Evolutionary conservation across 2,888 invertebrate genomes (phyloP).

Genomic region (Ceratothoa steindachneri): DNA sequence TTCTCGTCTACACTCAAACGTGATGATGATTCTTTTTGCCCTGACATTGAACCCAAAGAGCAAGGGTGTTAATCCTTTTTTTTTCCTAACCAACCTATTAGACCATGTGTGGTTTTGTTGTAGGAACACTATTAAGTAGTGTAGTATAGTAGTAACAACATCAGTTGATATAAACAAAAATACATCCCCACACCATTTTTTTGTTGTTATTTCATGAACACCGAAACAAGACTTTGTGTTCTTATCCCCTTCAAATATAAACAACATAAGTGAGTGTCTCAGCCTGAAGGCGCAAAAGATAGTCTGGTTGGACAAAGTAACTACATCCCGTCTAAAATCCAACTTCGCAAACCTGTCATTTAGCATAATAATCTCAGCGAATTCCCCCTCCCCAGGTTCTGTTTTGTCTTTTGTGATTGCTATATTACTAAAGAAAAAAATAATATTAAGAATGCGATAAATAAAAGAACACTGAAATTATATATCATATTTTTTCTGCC

Average conservation of each 20-base stretch:
- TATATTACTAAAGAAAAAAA: background rate
- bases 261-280: background rate
- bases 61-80: too few relatives aligned
- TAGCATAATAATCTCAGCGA: background rate
- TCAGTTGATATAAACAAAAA: too few relatives aligned
- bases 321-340: background rate
- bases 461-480: background rate
- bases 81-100: too few relatives aligned
- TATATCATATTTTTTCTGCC: background rate
- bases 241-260: background rate
- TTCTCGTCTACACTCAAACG: too few relatives aligned
- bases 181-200: too few relatives aligned
- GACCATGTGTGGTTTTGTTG: too few relatives aligned
- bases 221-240: background rate
- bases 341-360: background rate
- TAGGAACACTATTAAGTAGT: too few relatives aligned
- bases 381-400: background rate
- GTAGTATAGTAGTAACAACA: too few relatives aligned
- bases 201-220: too few relatives aligned
- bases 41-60: too few relatives aligned
- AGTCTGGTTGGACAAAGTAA: background rate
- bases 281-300: background rate
- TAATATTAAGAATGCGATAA: background rate
- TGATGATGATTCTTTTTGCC: too few relatives aligned
- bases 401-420: background rate